Percentiles rank a stretch among this genome's conserved stretches.
phyloP scores from a whole-genome alignment of 2,797 vertebrate genomes.

The Sebastolobus altivelis region DNA sequence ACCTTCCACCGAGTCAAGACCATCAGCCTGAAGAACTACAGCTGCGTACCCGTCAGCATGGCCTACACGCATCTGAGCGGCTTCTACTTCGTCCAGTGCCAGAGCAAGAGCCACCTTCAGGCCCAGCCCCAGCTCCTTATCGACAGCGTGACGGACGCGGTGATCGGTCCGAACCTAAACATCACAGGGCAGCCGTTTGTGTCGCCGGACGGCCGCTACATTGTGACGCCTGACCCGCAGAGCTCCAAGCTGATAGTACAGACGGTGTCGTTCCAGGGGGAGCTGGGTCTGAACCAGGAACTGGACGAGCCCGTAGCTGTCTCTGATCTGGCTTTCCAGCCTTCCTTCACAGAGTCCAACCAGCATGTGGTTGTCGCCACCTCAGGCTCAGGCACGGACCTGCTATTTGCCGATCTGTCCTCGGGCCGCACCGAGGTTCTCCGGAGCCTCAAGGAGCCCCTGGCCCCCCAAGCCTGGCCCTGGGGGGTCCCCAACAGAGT shows the following conservation, averaged over 20 bases:
- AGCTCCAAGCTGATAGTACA: slow-evolving; percentile 88
- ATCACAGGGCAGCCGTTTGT: slow-evolving; percentile 86
- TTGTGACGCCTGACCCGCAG: slow-evolving; percentile 85
- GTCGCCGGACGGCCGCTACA: slow-evolving; percentile 91
- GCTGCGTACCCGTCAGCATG: slow-evolving; percentile 91
- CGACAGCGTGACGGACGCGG: slow-evolving; percentile 91
- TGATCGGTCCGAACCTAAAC: slow-evolving; percentile 87
- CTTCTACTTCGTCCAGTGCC: slow-evolving; percentile 92
- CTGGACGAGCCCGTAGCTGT: slow-evolving; percentile 78
- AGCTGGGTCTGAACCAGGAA: slow-evolving; percentile 84
- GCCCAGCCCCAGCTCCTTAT: slow-evolving; percentile 88
- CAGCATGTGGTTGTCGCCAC: slow-evolving; percentile 89
- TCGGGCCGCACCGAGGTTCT: slow-evolving; percentile 87
- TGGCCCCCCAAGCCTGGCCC: slow-evolving; percentile 85
- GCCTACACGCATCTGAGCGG: slow-evolving; percentile 95
- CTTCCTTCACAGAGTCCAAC: slow-evolving; percentile 90
- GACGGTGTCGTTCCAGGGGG: slow-evolving; percentile 87
- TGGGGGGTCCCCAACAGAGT: slow-evolving; percentile 90
- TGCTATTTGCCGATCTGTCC: slow-evolving; percentile 92
- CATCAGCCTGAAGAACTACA: slow-evolving; percentile 86
- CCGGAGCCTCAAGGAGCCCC: slow-evolving; percentile 89
- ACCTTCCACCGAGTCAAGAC: slow-evolving; percentile 91
- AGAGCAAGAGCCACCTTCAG: slow-evolving; percentile 32
- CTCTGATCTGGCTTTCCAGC: slow-evolving; percentile 93
- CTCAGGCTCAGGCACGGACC: slow-evolving; percentile 86